A percentile compares a stretch with the other conserved stretches of the same genome.
phyloP scores from a whole-genome alignment of 2,888 invertebrate genomes.

The Heliconius aoede region DNA sequence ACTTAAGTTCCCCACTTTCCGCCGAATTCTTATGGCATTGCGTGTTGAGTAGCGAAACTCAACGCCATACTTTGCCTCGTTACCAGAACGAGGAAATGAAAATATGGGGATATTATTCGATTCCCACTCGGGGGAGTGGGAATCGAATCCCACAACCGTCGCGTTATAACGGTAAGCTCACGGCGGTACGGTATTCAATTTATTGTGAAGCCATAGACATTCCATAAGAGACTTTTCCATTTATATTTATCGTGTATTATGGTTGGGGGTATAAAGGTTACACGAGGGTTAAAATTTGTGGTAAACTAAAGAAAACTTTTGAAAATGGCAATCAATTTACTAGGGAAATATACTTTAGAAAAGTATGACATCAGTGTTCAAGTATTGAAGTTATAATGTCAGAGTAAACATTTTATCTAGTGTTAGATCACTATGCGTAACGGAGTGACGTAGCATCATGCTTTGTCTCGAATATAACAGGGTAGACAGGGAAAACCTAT shows the following conservation, averaged over 20 bases:
- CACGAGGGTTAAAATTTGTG: not conserved
- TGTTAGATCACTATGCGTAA: not conserved
- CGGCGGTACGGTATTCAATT: not conserved
- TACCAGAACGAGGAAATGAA: too few species aligned
- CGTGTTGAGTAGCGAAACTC: too few species aligned
- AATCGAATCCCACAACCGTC: too few species aligned
- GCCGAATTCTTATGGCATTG: too few species aligned
- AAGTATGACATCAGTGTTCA: not conserved
- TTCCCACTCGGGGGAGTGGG: too few species aligned
- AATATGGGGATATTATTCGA: too few species aligned
- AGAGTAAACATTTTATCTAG: not conserved
- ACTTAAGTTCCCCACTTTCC: too few species aligned
- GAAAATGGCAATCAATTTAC: conserved; percentile 8
- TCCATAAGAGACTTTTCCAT: conserved; percentile 11
- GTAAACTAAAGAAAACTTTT: conserved; percentile 11
- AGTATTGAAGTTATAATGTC: not conserved
- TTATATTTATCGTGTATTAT: conserved; percentile 17
- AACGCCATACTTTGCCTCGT: too few species aligned
- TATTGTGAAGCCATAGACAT: conserved; percentile 16
- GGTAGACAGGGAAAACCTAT: too few species aligned
- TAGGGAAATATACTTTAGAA: not conserved
- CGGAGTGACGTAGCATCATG: too few species aligned
- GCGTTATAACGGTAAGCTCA: too few species aligned
- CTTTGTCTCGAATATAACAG: too few species aligned
- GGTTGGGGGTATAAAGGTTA: not conserved